These are phyloP conservation scores for Labeo calbasu DNA, from an alignment of 2,797 vertebrate species.

Conservation along the genomic window DNA sequence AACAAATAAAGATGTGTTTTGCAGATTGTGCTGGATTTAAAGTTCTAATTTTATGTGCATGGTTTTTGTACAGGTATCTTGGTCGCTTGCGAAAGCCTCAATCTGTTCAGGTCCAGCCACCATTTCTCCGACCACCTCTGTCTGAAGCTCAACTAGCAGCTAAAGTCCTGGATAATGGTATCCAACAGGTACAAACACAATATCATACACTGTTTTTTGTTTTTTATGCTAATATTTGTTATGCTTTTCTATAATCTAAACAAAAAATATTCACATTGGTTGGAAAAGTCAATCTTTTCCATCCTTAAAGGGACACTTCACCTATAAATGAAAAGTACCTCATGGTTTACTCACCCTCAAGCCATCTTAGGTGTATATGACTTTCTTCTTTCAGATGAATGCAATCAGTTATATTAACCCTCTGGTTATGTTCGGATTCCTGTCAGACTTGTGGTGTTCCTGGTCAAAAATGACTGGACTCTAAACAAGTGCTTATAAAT, in stretches of 20 bases:
- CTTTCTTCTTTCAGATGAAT: no score
- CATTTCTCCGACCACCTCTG: constrained; percentile 87
- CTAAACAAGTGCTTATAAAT: no score
- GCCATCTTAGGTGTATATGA: no score
- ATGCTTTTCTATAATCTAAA: not conserved
- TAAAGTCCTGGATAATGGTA: constrained; percentile 94
- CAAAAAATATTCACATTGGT: not conserved
- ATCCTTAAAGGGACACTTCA: not conserved
- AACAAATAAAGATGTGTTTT: not conserved
- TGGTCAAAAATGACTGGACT: no score
- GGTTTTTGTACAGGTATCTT: constrained; percentile 80
- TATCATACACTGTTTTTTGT: not conserved
- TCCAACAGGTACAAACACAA: constrained; percentile 81
- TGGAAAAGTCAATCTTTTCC: not conserved
- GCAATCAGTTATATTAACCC: no score
- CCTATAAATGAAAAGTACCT: no score
- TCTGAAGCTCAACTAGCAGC: constrained; percentile 89
- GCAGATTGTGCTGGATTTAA: not conserved
- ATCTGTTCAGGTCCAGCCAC: constrained; percentile 86
- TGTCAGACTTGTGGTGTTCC: no score
- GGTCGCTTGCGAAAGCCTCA: constrained; percentile 83
- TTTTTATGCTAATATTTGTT: not conserved
- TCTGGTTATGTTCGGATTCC: no score
- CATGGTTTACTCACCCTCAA: no score
- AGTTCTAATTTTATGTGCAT: constrained; percentile 15